A percentile compares a stretch with the other conserved stretches of the same genome.
Conservation (phyloP, 2,888 invertebrate species). For the Omphaloscelis lunosa region DNA sequence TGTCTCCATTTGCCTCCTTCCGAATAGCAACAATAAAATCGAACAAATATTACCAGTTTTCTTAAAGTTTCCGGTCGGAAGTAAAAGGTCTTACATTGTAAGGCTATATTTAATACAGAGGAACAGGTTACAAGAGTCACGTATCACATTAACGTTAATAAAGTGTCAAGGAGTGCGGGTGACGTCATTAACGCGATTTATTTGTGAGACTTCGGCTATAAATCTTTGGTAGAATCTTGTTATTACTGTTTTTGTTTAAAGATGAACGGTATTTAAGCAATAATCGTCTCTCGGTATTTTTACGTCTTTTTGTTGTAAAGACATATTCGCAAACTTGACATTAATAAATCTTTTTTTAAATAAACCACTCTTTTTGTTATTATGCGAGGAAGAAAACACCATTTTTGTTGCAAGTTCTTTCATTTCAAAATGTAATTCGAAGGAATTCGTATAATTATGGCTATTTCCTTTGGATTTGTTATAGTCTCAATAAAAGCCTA, state of each 20-base stretch:
- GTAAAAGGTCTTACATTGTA: slow-evolving; percentile 48
- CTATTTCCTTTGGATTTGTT: not conserved
- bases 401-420: not conserved
- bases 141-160: slow-evolving; percentile 41
- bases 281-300: slow-evolving; percentile 23
- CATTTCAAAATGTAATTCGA: not conserved
- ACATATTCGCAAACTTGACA: slow-evolving; percentile 31
- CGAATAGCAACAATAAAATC: slow-evolving; percentile 12
- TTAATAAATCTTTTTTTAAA: slow-evolving; percentile 22
- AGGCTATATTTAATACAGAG: slow-evolving; percentile 48
- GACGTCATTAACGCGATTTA: slow-evolving; percentile 52
- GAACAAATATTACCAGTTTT: slow-evolving; percentile 35
- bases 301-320: slow-evolving; percentile 25
- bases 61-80: slow-evolving; percentile 65
- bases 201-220: slow-evolving; percentile 24
- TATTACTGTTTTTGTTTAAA: slow-evolving; percentile 24
- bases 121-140: slow-evolving; percentile 46
- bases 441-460: not conserved
- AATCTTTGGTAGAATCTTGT: slow-evolving; percentile 41
- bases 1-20: not conserved
- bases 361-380: slow-evolving; percentile 8
- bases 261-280: slow-evolving; percentile 27
- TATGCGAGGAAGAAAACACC: not conserved
- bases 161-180: slow-evolving; percentile 53
- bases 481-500: not conserved